Evolutionary conservation across 2,888 invertebrate species (phyloP), one percentile per base, ranked within the genome.

Genomic region (Diadegma fenestrale): DNA sequence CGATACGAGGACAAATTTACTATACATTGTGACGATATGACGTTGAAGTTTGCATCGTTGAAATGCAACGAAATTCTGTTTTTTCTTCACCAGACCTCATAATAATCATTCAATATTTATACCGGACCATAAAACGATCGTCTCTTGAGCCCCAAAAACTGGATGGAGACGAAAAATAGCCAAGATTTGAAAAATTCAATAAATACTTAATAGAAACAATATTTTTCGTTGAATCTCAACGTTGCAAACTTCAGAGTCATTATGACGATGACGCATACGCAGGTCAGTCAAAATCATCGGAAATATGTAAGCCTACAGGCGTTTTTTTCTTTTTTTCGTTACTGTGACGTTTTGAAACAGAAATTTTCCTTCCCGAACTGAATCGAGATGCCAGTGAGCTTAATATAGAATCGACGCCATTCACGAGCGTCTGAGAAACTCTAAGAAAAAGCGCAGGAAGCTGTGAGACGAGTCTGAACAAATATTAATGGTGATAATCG

Each of bases 1-100:
- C 7, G 19, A 41, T 54, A 19, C 22, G 54, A 58, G 58, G 41
- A 41, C 54, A 17, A 72, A 58, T 72, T 41, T 58, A 19, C 22
- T 71, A n/a, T 10, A n/a, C n/a, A n/a, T n/a, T n/a, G n/a, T n/a
- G n/a, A n/a, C n/a, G n/a, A n/a, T n/a, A n/a, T n/a, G n/a, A n/a
- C n/a, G n/a, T n/a, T n/a, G n/a, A n/a, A n/a, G n/a, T n/a, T n/a
- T n/a, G n/a, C n/a, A n/a, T n/a, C n/a, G n/a, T n/a, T n/a, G n/a
- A n/a, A n/a, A n/a, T n/a, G n/a, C n/a, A n/a, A n/a, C n/a, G n/a
- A n/a, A n/a, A n/a, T n/a, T n/a, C n/a, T n/a, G n/a, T n/a, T n/a
- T n/a, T n/a, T n/a, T n/a, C n/a, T n/a, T n/a, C n/a, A n/a, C n/a
- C n/a, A n/a, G n/a, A n/a, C n/a, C n/a, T n/a, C n/a, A n/a, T n/a